Base-by-base conservation (phyloP, 2,797 vertebrate species). In the Gymnodraco acuticeps region DNA sequence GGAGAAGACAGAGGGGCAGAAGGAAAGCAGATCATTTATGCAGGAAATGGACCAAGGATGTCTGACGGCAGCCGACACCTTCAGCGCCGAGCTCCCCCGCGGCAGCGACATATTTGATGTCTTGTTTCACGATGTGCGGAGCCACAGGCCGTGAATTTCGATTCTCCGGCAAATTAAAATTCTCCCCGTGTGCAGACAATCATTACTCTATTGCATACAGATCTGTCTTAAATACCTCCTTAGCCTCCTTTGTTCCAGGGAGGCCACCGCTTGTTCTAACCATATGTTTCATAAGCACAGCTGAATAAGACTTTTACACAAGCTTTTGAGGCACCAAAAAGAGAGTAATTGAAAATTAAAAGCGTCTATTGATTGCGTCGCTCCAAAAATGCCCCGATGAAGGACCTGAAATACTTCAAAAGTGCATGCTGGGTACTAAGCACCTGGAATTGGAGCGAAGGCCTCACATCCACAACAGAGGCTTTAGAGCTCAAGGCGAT, bases 401-500 rank as follows among this genome's bases (percentile, higher is more conserved):
- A 80, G 55, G 46, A 70, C 33, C 33, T 65, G 13, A 71, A 87
- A 84, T 64, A 67, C 74, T 85, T 85, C 0, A 77, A 73, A 83
- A 75, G 17, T 33, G 31, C 3, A 9, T 13, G 54, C 15, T 58
- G 38, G 52, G 60, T 59, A 14, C 60, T 78, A 86, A 91, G 88
- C 80, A 82, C 70, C 84, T 89, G 82, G 87, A 88, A 92, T 91
- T 85, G 85, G 68, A 78, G 83, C 75, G 16, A 66, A 50, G 81
- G 77, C 61, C 31, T 33, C 77, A 78, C 83, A 88, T 89, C 86
- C 69, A 84, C 86, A 63, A 85, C 69, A 75, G 68, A 79, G 80
- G 87, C 89, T 92, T 91, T 90, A 86, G 61, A 87, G 88, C 88
- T 91, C 88, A 91, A 82, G 89, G 85, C 27, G 45, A 75, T 42